A percentile compares a stretch with the other conserved stretches of the same genome.
These are phyloP conservation scores for Nephrotoma guestfalica DNA, from an alignment of 2,888 invertebrate species.

Conservation along the genomic window DNA sequence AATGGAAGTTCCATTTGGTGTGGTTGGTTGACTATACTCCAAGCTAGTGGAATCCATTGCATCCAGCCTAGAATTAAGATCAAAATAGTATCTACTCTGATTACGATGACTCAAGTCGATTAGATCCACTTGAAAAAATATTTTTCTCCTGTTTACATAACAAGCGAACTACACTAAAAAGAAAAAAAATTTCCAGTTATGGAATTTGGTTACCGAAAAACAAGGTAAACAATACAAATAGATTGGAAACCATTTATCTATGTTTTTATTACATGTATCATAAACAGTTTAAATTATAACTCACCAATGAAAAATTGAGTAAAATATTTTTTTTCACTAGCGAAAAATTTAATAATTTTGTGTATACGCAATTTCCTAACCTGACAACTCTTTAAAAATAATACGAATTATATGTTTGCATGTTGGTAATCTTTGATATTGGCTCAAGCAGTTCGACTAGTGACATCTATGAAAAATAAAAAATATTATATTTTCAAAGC, in stretches of 20 bases:
- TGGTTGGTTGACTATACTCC: slow-evolving; percentile 18
- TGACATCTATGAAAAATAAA: no score
- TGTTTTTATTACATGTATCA: neutral
- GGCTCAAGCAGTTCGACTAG: no score
- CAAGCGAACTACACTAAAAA: neutral
- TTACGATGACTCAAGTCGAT: no score
- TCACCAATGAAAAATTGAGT: neutral
- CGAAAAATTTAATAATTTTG: neutral
- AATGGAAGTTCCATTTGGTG: slow-evolving; percentile 18
- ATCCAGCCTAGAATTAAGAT: neutral
- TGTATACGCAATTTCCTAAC: neutral
- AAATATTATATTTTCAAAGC: no score
- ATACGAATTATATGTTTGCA: neutral
- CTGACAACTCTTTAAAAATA: neutral
- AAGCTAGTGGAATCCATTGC: slow-evolving; percentile 13
- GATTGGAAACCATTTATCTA: neutral
- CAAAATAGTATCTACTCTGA: neutral
- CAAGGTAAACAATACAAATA: neutral
- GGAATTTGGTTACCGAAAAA: neutral
- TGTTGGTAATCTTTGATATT: no score
- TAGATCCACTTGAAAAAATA: neutral
- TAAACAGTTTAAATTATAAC: neutral
- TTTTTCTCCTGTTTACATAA: neutral
- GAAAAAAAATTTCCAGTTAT: neutral
- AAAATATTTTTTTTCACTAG: neutral